Conservation (phyloP, 2,797 vertebrate species). For the Coreius guichenoti region DNA sequence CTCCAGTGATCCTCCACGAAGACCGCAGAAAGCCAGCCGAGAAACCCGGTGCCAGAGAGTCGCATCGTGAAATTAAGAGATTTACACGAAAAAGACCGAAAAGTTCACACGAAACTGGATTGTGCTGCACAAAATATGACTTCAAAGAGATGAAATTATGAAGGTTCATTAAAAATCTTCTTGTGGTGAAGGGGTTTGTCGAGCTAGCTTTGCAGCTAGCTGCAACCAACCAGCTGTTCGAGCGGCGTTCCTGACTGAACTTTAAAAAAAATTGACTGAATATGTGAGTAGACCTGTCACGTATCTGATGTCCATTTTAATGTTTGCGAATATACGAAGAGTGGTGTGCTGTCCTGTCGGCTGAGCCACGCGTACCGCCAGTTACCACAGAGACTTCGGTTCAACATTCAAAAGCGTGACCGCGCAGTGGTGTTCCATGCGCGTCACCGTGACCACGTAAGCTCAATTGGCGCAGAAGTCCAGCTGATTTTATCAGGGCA, state of each 20-base stretch:
- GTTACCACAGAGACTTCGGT: constrained; percentile 38
- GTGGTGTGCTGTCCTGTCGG: background rate
- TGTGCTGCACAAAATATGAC: background rate
- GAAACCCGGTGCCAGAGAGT: constrained; percentile 34
- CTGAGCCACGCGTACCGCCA: constrained; percentile 29
- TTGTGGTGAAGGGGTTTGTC: constrained; percentile 9
- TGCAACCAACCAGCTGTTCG: constrained; percentile 56
- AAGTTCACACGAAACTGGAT: constrained; percentile 12
- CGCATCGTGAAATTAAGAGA: constrained; percentile 36
- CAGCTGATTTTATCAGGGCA: background rate
- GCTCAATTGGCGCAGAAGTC: constrained; percentile 20
- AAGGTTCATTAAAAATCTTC: constrained; percentile 6
- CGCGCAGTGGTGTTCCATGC: constrained; percentile 50
- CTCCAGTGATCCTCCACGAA: constrained; percentile 45
- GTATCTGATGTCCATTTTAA: background rate
- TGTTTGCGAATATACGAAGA: background rate
- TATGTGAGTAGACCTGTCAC: background rate
- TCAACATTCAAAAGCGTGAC: constrained; percentile 57
- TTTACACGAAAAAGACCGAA: background rate
- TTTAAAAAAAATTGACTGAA: constrained; percentile 2
- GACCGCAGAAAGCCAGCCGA: constrained; percentile 38
- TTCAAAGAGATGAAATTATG: background rate
- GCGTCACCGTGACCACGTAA: constrained; percentile 52
- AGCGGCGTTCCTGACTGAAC: constrained; percentile 35
- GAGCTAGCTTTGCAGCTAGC: constrained; percentile 57